Conservation (phyloP, 2,888 invertebrate species). For the Myathropa florea region DNA sequence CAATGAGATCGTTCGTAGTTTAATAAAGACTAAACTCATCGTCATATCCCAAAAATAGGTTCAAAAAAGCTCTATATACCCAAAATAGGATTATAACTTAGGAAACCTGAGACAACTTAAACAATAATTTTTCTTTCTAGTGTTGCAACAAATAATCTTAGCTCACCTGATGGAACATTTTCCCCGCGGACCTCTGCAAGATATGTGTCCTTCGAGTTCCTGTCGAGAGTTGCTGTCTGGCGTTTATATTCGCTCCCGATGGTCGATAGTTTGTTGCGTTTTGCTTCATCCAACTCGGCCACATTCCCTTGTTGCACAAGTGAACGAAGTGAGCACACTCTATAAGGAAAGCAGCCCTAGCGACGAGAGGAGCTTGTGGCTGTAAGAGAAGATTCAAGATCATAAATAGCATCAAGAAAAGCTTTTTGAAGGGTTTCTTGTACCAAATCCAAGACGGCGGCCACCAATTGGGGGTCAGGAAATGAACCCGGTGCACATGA, state of each 20-base stretch:
- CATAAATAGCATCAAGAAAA: neutral
- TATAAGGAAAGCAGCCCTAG: slow-evolving; percentile 93
- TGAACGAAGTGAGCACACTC: slow-evolving; percentile 99
- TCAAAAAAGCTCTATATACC: too few species aligned
- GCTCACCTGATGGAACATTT: slow-evolving; percentile 92
- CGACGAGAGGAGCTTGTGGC: slow-evolving; percentile 96
- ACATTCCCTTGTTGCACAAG: slow-evolving; percentile 98
- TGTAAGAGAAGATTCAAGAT: slow-evolving; percentile 80
- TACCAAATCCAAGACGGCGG: slow-evolving; percentile 96
- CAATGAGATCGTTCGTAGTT: too few species aligned
- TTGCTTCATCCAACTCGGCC: slow-evolving; percentile 99
- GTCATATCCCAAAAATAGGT: too few species aligned
- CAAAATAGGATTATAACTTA: too few species aligned
- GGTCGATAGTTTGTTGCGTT: slow-evolving; percentile 89
- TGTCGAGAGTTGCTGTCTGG: slow-evolving; percentile 81
- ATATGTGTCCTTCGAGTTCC: slow-evolving; percentile 85
- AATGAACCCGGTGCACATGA: slow-evolving; percentile 97
- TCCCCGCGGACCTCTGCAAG: slow-evolving; percentile 94
- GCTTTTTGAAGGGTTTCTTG: slow-evolving; percentile 39
- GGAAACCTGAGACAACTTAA: too few species aligned
- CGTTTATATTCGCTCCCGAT: slow-evolving; percentile 83
- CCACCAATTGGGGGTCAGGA: slow-evolving; percentile 97
- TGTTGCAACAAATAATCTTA: too few species aligned
- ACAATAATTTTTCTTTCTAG: too few species aligned
- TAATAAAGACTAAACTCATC: too few species aligned